These are phyloP conservation scores for Laupala kohalensis DNA, from an alignment of 1,140 invertebrate genomes.

Conservation along the genomic window DNA sequence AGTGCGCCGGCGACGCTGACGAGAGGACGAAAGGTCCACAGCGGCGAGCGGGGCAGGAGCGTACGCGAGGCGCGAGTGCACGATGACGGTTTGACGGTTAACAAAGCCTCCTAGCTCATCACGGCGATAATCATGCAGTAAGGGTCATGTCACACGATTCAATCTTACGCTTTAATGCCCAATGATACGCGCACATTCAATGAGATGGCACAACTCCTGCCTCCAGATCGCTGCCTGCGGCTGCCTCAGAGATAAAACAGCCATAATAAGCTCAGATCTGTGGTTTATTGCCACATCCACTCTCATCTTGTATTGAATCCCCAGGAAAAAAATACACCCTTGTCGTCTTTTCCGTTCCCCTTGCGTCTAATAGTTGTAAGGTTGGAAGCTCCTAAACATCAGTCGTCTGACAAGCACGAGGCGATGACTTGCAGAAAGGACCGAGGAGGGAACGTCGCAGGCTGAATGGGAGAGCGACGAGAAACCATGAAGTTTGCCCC, in stretches of 20 bases:
- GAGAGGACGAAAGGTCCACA: too few relatives aligned
- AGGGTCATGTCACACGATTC: background rate
- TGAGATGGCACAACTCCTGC: background rate
- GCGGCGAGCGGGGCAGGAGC: too few relatives aligned
- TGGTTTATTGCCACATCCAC: background rate
- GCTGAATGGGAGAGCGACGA: background rate
- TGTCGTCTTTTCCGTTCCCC: background rate
- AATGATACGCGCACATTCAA: background rate
- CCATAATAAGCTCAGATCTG: background rate
- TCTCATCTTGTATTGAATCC: background rate
- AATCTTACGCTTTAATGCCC: background rate
- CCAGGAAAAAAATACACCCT: background rate
- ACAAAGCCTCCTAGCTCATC: background rate
- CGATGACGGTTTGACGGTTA: background rate
- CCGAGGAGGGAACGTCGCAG: background rate
- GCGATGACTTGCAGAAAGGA: background rate
- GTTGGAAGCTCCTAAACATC: background rate
- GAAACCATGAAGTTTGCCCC: background rate
- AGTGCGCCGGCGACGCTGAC: background rate
- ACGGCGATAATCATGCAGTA: background rate
- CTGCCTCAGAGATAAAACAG: background rate
- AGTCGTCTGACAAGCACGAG: background rate
- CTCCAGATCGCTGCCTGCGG: too few relatives aligned
- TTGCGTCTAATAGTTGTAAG: background rate
- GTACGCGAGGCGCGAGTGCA: too few relatives aligned